phyloP scores from a whole-genome alignment of 2,113 vertebrate species.

The Caranx melampygus region DNA sequence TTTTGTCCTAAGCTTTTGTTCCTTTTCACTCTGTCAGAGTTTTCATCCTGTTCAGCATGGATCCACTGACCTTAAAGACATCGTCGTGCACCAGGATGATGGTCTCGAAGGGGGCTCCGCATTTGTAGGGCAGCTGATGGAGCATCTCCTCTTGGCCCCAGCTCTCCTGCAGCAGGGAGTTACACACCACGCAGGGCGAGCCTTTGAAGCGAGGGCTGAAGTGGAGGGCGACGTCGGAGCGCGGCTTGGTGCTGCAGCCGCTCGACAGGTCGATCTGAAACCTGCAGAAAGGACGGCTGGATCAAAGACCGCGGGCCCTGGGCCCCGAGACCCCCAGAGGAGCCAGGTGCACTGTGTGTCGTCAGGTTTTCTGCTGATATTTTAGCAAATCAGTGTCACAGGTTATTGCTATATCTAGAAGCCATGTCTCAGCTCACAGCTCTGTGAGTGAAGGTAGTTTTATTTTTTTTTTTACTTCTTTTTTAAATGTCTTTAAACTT shows the following conservation, averaged over 20 bases:
- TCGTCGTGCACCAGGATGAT: slow-evolving; percentile 88
- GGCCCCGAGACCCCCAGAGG: not conserved
- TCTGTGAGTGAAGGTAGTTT: not conserved
- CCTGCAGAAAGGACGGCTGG: slow-evolving; percentile 71
- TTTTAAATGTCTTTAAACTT: no score
- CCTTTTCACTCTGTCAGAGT: not conserved
- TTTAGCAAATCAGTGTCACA: not conserved
- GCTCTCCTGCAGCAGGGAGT: slow-evolving; percentile 87
- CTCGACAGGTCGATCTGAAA: slow-evolving; percentile 96
- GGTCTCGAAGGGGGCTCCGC: slow-evolving; percentile 91
- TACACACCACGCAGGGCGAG: slow-evolving; percentile 88
- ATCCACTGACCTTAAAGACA: slow-evolving; percentile 89
- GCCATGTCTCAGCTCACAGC: not conserved
- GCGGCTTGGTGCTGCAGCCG: slow-evolving; percentile 91
- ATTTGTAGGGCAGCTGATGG: slow-evolving; percentile 89
- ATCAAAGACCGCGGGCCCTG: not conserved
- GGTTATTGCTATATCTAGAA: not conserved
- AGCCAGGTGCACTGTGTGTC: no score
- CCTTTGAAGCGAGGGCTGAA: slow-evolving; percentile 92
- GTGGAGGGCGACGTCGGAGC: slow-evolving; percentile 92
- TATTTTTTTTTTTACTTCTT: no score
- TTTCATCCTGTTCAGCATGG: not conserved
- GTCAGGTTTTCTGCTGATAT: not conserved
- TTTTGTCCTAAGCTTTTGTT: not conserved
- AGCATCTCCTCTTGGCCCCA: slow-evolving; percentile 93